Evolutionary conservation across 2,888 invertebrate species (phyloP).

Genomic region (Synanthedon formicaeformis): DNA sequence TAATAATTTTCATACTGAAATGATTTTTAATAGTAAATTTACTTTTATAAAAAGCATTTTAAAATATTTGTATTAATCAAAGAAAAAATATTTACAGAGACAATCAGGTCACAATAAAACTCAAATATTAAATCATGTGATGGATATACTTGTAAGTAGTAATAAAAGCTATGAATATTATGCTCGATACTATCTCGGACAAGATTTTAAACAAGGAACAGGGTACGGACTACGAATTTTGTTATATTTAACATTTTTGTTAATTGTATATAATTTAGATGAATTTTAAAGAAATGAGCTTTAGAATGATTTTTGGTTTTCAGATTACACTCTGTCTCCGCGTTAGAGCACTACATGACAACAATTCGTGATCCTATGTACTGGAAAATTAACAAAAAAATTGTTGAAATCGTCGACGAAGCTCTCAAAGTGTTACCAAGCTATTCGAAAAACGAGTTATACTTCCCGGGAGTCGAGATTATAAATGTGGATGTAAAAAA

Average conservation of each 20-base stretch:
- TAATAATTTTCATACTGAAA: conserved; percentile 15
- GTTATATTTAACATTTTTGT: conserved; percentile 1
- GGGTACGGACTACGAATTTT: conserved; percentile 24
- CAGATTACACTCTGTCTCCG: conserved; percentile 34
- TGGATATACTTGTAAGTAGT: conserved; percentile 46
- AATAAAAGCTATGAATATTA: conserved; percentile 45
- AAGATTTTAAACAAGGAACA: conserved; percentile 17
- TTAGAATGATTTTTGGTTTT: conserved; percentile 15
- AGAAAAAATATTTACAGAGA: conserved; percentile 34
- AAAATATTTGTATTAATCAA: conserved; percentile 4
- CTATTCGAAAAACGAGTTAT: conserved; percentile 71
- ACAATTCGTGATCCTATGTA: conserved; percentile 77
- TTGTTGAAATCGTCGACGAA: conserved; percentile 66
- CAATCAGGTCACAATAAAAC: conserved; percentile 44
- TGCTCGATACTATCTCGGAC: conserved; percentile 32
- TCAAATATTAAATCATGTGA: conserved; percentile 51
- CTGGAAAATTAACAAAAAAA: conserved; percentile 75
- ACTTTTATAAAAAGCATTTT: background rate
- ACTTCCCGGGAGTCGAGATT: conserved; percentile 74
- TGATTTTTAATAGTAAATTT: conserved; percentile 1
- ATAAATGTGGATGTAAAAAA: conserved; percentile 73
- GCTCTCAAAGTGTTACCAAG: conserved; percentile 67
- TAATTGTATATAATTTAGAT: background rate
- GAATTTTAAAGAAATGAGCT: background rate
- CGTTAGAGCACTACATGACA: conserved; percentile 65